phyloP scores from a whole-genome alignment of 2,113 vertebrate genomes.

The Brachypodius melanocephalos region DNA sequence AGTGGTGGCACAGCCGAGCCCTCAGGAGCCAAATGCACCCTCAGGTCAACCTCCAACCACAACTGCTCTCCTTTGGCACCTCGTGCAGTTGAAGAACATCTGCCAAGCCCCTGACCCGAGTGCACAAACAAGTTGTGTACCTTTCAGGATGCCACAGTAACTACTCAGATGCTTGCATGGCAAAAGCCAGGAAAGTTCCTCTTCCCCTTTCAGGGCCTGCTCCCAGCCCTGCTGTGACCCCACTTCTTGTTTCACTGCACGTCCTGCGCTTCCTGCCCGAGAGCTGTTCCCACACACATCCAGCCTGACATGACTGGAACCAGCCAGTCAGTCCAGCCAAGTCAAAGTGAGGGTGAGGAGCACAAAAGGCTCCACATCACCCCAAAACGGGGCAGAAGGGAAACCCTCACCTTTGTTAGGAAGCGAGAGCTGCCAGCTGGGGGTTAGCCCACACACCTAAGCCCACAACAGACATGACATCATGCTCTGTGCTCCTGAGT shows the following conservation, averaged over 20 bases:
- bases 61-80: neutral
- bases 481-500: neutral
- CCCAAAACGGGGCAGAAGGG: neutral
- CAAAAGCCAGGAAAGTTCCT: neutral
- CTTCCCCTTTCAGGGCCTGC: neutral
- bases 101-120: neutral
- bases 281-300: neutral
- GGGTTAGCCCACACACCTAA: neutral
- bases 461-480: neutral
- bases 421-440: neutral
- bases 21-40: neutral
- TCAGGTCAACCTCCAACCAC: neutral
- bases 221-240: neutral
- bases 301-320: rapidly evolving
- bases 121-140: neutral
- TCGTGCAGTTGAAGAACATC: neutral
- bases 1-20: neutral
- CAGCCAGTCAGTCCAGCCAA: neutral
- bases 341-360: neutral
- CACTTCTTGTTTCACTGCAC: neutral
- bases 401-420: neutral
- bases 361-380: rapidly evolving
- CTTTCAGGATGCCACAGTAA: neutral
- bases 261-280: neutral
- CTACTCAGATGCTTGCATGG: neutral